phyloP scores from a whole-genome alignment of 2,888 invertebrate genomes.

The Lissonota sp. region DNA sequence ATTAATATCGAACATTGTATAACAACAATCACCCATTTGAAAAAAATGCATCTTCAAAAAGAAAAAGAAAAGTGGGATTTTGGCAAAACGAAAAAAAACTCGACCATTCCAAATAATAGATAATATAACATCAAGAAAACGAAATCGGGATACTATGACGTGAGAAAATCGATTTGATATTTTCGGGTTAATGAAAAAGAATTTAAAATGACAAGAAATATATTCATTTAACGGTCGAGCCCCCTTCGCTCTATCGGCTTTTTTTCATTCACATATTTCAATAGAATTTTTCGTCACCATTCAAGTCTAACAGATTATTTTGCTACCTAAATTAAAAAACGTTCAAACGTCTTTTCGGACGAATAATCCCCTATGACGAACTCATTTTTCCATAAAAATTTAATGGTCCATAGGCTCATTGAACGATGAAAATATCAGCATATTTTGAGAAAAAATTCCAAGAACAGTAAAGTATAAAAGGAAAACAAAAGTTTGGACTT shows the following conservation, averaged over 20 bases:
- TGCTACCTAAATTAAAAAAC: no score
- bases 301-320: neutral
- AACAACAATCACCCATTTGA: conserved; percentile 59
- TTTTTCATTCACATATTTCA: conserved; percentile 5
- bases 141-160: conserved; percentile 32
- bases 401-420: no score
- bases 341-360: no score
- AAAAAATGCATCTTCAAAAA: conserved; percentile 51
- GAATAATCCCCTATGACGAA: no score
- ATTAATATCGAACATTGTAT: conserved; percentile 64
- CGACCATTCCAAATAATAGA: conserved; percentile 64
- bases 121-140: conserved; percentile 43
- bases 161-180: conserved; percentile 34
- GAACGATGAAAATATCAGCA: no score
- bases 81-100: conserved; percentile 41
- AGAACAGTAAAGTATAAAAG: no score
- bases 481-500: no score
- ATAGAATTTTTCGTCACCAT: conserved; percentile 1
- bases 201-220: conserved; percentile 44
- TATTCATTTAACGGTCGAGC: conserved; percentile 3
- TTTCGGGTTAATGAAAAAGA: conserved; percentile 43
- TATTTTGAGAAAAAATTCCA: no score
- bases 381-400: no score
- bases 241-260: conserved; percentile 23
- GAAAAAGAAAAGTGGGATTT: conserved; percentile 21